Evolutionary conservation across 2,888 invertebrate species (phyloP), one percentile per base, ranked within the genome.

Genomic region (Lasioglossum figueresi): DNA sequence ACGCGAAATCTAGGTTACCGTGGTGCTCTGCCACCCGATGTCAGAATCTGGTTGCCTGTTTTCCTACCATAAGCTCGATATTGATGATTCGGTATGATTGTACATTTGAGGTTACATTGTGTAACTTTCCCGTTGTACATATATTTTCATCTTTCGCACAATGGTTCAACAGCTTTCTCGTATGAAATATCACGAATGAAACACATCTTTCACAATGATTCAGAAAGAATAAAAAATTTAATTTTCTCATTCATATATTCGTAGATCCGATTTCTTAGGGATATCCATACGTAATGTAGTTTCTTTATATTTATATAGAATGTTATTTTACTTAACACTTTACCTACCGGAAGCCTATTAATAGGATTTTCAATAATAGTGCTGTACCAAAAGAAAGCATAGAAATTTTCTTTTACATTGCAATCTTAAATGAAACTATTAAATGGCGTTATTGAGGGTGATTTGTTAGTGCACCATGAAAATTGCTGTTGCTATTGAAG

Each of bases 61-160:
- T 72, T 73, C 71, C 72, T 45, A 31, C 31, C 31, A 72, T 43
- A 72, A 71, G n/a, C 71, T 72, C 72, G 45, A 43, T 48, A 45
- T 72, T 43, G 31, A 43, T 72, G 43, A n/a, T 71, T 27, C n/a
- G 27, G 6, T 43, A 14, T 16, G 71, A 71, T 71, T 43, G 71
- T 40, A n/a, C 14, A 70, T 70, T 70, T n/a, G 4, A 40, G 40
- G 40, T 40, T 70, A 40, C 70, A 70, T 70, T 40, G 70, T 70
- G 70, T n/a, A 40, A 70, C 40, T n/a, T 12, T n/a, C 70, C 14
- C 40, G n/a, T 10, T 40, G 5, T n/a, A 40, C 70, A 31, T 16
- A 27, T 63, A 31, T 63, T 63, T 31, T 63, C 31, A 5, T 31
- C 31, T 63, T 63, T 31, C 63, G 34, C 34, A 8, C 16, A 34